These are phyloP conservation scores for Litoditis marina DNA, from an alignment of 2,888 invertebrate genomes.

Conservation along the genomic window DNA sequence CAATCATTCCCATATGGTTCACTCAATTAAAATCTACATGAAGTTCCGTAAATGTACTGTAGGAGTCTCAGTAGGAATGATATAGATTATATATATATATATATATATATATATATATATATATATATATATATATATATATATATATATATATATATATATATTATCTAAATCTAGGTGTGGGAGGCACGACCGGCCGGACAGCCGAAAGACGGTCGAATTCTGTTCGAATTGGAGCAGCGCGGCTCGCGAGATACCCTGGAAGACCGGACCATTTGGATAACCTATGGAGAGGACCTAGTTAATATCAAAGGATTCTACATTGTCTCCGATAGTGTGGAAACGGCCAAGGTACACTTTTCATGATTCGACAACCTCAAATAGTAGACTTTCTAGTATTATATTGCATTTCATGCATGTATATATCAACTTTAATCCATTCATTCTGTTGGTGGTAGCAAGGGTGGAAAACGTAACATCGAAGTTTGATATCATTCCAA, in stretches of 20 bases:
- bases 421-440: too few species aligned
- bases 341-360: slow-evolving; percentile 82
- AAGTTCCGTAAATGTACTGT: too few species aligned
- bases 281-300: slow-evolving; percentile 96
- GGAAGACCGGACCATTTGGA: slow-evolving; percentile 89
- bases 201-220: slow-evolving; percentile 74
- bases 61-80: too few species aligned
- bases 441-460: too few species aligned
- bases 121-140: too few species aligned
- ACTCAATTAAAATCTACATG: too few species aligned
- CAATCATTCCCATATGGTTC: too few species aligned
- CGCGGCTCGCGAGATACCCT: slow-evolving; percentile 75
- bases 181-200: slow-evolving; percentile 57
- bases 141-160: neutral
- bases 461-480: too few species aligned
- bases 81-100: too few species aligned
- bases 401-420: slow-evolving; percentile 1
- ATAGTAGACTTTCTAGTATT: neutral
- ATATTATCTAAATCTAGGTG: too few species aligned
- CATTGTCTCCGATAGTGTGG: slow-evolving; percentile 86
- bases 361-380: neutral
- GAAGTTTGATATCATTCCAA: too few species aligned
- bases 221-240: slow-evolving; percentile 74
- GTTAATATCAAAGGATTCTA: slow-evolving; percentile 98
- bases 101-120: too few species aligned